Evolutionary conservation across 2,888 invertebrate genomes (phyloP).

Genomic region (Eupsilia transversa): DNA sequence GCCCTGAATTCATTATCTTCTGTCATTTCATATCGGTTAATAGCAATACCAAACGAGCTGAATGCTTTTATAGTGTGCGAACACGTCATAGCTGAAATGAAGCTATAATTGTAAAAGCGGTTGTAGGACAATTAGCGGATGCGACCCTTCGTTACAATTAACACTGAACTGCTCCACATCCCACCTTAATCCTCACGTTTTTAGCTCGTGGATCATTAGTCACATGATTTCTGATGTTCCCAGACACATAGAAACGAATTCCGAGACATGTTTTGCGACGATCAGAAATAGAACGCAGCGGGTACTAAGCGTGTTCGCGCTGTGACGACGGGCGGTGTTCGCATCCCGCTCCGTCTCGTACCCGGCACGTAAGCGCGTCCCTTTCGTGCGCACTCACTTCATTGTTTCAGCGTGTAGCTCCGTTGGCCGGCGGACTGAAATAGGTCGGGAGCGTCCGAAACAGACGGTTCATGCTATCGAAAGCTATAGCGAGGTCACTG

Average conservation of each 20-base stretch:
- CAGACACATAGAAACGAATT: conserved; percentile 90
- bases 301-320: conserved; percentile 87
- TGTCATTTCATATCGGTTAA: conserved; percentile 77
- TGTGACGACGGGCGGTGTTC: conserved; percentile 82
- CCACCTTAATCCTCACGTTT: conserved; percentile 71
- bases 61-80: conserved; percentile 72
- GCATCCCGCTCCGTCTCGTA: conserved; percentile 82
- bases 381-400: conserved; percentile 86
- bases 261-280: conserved; percentile 90
- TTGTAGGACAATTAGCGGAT: conserved; percentile 63
- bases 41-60: conserved; percentile 72
- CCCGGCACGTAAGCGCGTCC: conserved; percentile 83
- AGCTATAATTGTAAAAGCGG: conserved; percentile 68
- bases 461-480: conserved; percentile 88
- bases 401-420: conserved; percentile 88
- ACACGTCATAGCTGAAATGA: conserved; percentile 73
- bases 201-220: conserved; percentile 84
- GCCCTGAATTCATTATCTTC: conserved; percentile 79
- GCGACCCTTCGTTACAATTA: conserved; percentile 60
- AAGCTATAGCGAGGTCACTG: conserved; percentile 88
- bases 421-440: conserved; percentile 88
- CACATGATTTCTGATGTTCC: conserved; percentile 89
- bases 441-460: conserved; percentile 89
- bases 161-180: conserved; percentile 52
- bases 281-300: conserved; percentile 89